Evolutionary conservation across 2,888 invertebrate species (phyloP).

Genomic region (Caenorhabditis afra): DNA sequence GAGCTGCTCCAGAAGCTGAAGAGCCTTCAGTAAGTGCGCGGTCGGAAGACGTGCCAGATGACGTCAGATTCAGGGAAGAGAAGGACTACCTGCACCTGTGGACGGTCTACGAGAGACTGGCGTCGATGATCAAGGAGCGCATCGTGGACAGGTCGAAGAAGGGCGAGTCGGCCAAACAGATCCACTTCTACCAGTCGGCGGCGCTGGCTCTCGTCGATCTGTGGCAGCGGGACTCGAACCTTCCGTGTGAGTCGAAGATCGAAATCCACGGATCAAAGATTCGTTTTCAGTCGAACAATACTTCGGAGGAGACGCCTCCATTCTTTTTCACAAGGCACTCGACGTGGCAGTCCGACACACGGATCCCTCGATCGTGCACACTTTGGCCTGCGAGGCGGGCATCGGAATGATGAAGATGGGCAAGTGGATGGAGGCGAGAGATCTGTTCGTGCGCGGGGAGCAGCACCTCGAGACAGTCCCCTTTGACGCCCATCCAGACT

Average conservation of each 20-base stretch:
- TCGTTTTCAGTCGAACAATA: constrained; percentile 40
- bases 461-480: constrained; percentile 34
- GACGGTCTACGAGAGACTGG: constrained; percentile 34
- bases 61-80: constrained; percentile 16
- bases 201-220: constrained; percentile 23
- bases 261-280: background rate
- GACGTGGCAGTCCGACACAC: constrained; percentile 37
- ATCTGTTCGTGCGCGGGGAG: constrained; percentile 34
- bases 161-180: constrained; percentile 32
- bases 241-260: constrained; percentile 32
- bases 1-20: constrained; percentile 30
- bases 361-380: constrained; percentile 43
- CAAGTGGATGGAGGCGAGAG: constrained; percentile 30
- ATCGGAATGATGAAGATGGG: constrained; percentile 30
- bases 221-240: constrained; percentile 23
- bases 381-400: constrained; percentile 36
- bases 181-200: constrained; percentile 23
- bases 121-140: constrained; percentile 24
- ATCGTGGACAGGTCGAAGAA: constrained; percentile 12
- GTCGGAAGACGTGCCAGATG: background rate
- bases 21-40: constrained; percentile 21
- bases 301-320: constrained; percentile 19
- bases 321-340: constrained; percentile 28
- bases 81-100: constrained; percentile 31
- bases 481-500: constrained; percentile 13